Evolutionary conservation across 2,888 invertebrate species (phyloP), one percentile per base, ranked within the genome.

Genomic region (Hemaris fuciformis): DNA sequence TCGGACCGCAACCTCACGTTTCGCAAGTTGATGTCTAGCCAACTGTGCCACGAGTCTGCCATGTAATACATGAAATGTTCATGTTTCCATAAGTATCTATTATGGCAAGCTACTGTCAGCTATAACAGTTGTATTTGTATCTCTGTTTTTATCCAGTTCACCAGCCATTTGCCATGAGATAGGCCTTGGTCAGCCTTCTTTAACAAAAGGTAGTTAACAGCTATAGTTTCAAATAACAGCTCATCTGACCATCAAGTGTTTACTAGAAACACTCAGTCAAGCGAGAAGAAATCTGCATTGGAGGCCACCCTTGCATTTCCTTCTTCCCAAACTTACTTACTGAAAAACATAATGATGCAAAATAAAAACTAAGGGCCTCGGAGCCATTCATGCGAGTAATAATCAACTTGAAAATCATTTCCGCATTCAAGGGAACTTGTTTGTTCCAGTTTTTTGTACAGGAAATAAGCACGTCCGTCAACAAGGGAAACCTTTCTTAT

Each of bases 321-420:
- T 72, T 58, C 71, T 77, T 75, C 73, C 72, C 68, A 70, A 70
- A 64, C 62, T 83, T 84, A 82, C 84, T 76, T 69, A 67, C 60
- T 65, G 68, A 83, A 82, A 87, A 76, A 72, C 59, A 70, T 65
- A 64, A 66, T 68, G 66, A 73, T 66, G 68, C 53, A 61, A 64
- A 45, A 57, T 22, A 65, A 59, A 67, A 64, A 67, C 62, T 43
- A 83, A 86, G 81, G 83, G 81, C 82, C 72, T 73, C 71, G 76
- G 71, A 80, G 70, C 70, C 75, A 76, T 59, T 68, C 74, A 72
- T 65, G 81, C 85, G 84, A 74, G 75, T 79, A 85, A 82, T 73
- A 74, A 72, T 62, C 62, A 72, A 73, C 71, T 70, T 73, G 72
- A 70, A 73, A 76, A 73, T 71, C 64, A 67, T 84, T 86, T 81